Evolutionary conservation across 2,797 vertebrate species (phyloP).

Genomic region (Xiphorhynchus erythropygius): DNA sequence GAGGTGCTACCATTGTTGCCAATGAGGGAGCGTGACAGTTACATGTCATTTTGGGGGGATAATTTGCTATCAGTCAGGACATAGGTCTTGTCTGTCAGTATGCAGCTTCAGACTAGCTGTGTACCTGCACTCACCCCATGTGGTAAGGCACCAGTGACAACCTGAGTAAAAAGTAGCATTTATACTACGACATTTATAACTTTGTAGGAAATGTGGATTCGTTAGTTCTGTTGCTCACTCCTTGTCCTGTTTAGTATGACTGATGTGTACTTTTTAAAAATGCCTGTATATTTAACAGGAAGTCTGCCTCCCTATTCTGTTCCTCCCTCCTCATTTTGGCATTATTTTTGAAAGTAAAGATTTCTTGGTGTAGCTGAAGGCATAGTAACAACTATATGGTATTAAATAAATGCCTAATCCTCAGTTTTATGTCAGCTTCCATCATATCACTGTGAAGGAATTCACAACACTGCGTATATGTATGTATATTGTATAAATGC

Average conservation of each 20-base stretch:
- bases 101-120: accelerated
- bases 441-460: not conserved
- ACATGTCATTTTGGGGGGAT: accelerated
- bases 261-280: accelerated
- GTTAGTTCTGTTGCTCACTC: not conserved
- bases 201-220: not conserved
- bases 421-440: not conserved
- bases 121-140: accelerated
- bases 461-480: not conserved
- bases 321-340: accelerated
- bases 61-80: not conserved
- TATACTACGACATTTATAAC: not conserved
- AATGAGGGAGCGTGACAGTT: not conserved
- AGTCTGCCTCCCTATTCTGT: not conserved
- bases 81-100: not conserved
- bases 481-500: not conserved
- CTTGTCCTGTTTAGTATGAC: not conserved
- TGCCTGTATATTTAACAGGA: not conserved
- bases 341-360: not conserved
- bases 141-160: not conserved
- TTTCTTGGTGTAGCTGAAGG: not conserved
- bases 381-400: not conserved
- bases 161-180: not conserved
- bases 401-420: not conserved
- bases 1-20: not conserved